Conservation (phyloP, 1,140 invertebrate species). For the Apis dorsata region DNA sequence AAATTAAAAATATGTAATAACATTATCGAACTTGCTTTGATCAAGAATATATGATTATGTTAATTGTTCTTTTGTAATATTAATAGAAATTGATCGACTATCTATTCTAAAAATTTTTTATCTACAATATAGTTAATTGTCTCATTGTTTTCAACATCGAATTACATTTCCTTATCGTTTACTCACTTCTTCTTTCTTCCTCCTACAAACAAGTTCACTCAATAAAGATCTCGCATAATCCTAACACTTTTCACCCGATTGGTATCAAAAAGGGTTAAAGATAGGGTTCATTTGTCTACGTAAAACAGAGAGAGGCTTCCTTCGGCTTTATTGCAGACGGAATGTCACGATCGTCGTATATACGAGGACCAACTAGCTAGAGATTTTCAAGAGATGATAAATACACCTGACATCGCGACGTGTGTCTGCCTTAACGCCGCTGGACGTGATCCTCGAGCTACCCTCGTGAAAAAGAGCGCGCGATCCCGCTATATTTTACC, state of each 20-base stretch:
- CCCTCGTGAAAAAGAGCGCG: background rate
- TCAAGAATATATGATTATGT: too few relatives aligned
- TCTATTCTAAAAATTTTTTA: too few relatives aligned
- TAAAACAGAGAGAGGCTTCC: background rate
- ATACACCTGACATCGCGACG: conserved; percentile 27
- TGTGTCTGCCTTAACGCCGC: conserved; percentile 21
- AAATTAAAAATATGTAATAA: too few relatives aligned
- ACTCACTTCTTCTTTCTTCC: background rate
- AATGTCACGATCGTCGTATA: conserved; percentile 10
- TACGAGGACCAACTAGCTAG: background rate
- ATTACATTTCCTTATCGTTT: too few relatives aligned
- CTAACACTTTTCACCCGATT: background rate
- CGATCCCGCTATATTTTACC: background rate
- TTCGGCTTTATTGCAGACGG: background rate
- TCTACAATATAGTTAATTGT: too few relatives aligned
- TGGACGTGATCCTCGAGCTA: conserved; percentile 5
- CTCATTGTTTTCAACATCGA: too few relatives aligned
- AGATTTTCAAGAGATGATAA: conserved; percentile 36
- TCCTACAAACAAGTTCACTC: background rate
- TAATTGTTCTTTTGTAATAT: too few relatives aligned
- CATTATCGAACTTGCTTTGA: too few relatives aligned
- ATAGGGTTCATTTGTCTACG: conserved; percentile 56
- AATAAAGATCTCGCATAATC: background rate
- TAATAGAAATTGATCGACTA: too few relatives aligned
- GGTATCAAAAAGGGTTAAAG: conserved; percentile 32